Conservation (phyloP, 2,888 invertebrate genomes). For the Diaphora mendica region DNA sequence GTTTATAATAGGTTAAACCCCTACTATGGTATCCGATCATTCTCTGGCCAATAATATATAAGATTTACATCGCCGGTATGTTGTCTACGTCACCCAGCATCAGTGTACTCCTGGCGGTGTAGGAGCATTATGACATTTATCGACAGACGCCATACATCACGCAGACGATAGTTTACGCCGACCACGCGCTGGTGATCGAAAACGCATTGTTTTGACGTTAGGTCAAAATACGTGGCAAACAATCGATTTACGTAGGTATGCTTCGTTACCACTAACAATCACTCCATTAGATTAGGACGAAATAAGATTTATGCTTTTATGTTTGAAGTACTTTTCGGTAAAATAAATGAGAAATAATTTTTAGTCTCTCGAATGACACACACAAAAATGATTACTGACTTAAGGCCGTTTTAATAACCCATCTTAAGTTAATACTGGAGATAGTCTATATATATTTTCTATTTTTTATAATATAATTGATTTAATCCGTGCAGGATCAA, state of each 20-base stretch:
- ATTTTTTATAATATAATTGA: too few relatives aligned
- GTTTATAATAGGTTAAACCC: not conserved
- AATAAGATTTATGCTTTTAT: not conserved
- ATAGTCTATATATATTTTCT: too few relatives aligned
- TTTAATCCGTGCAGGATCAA: too few relatives aligned
- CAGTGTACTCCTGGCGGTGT: slow-evolving; percentile 13
- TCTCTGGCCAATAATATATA: not conserved
- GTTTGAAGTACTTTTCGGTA: not conserved
- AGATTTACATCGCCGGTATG: not conserved
- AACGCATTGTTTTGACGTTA: not conserved
- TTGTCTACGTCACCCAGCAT: not conserved
- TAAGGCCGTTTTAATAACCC: too few relatives aligned
- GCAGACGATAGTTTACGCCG: not conserved
- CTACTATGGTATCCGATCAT: not conserved
- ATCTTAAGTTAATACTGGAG: too few relatives aligned
- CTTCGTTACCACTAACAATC: not conserved
- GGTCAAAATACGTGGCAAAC: not conserved
- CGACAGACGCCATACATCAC: not conserved
- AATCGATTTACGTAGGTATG: not conserved
- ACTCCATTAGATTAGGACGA: not conserved
- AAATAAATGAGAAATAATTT: not conserved
- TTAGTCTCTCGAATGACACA: too few relatives aligned
- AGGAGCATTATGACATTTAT: slow-evolving; percentile 7
- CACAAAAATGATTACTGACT: too few relatives aligned
- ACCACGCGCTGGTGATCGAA: not conserved